Evolutionary conservation across 1,140 invertebrate species (phyloP).

Genomic region (Hyphantria cunea): DNA sequence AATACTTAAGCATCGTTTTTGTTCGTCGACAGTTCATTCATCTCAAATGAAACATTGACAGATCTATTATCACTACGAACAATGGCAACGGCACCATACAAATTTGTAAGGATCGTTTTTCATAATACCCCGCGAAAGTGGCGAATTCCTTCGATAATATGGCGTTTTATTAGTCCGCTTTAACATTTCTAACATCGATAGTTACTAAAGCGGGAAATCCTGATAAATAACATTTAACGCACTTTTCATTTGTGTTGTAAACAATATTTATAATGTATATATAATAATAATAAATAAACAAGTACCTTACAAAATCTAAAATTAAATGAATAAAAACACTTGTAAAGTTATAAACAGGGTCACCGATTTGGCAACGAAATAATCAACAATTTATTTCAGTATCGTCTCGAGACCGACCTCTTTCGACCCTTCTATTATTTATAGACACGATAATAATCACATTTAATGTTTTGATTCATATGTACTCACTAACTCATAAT

Average conservation of each 20-base stretch:
- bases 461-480: constrained; percentile 7
- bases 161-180: constrained; percentile 6
- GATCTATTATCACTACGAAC: constrained; percentile 67
- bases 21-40: constrained; percentile 70
- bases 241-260: too few species aligned
- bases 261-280: constrained; percentile 1
- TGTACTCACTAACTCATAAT: neutral
- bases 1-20: constrained; percentile 49
- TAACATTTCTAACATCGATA: constrained; percentile 14
- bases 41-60: constrained; percentile 71
- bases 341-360: constrained; percentile 11
- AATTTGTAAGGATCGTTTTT: constrained; percentile 43
- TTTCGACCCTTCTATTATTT: constrained; percentile 27
- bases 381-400: constrained; percentile 20
- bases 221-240: neutral
- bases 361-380: constrained; percentile 9
- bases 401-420: constrained; percentile 30
- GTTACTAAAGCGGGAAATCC: constrained; percentile 6
- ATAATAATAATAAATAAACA: too few species aligned
- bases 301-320: too few species aligned
- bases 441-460: constrained; percentile 18
- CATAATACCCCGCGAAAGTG: constrained; percentile 28
- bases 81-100: constrained; percentile 46
- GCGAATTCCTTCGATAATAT: constrained; percentile 23
- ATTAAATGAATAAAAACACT: neutral